These are phyloP conservation scores for Drosophila tristis DNA, from an alignment of 1,140 invertebrate genomes.

Conservation along the genomic window DNA sequence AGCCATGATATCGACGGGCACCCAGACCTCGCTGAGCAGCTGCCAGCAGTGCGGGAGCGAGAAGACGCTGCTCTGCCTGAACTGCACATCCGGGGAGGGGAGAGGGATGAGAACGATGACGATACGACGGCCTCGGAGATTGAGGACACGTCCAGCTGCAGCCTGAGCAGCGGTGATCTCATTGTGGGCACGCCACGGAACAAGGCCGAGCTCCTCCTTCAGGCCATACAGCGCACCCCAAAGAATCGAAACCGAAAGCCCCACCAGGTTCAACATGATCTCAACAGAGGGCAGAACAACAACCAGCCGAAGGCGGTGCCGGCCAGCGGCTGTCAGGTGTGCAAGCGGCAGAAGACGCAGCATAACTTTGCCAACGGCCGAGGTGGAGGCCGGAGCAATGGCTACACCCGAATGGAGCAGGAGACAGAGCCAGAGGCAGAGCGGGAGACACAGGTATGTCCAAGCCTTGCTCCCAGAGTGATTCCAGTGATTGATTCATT, in stretches of 20 bases:
- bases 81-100: slow-evolving; percentile 52
- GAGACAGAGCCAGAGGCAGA: slow-evolving; percentile 9
- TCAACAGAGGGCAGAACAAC: slow-evolving; percentile 53
- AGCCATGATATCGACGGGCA: slow-evolving; percentile 82
- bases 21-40: slow-evolving; percentile 73
- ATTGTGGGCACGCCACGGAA: slow-evolving; percentile 78
- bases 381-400: not conserved
- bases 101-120: slow-evolving; percentile 12
- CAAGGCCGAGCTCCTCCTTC: slow-evolving; percentile 78
- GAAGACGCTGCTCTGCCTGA: slow-evolving; percentile 78
- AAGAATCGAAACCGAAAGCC: slow-evolving; percentile 55
- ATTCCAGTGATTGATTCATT: not conserved
- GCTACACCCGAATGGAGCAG: slow-evolving; percentile 24
- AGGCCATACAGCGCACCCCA: slow-evolving; percentile 83
- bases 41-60: slow-evolving; percentile 78
- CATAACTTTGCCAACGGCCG: slow-evolving; percentile 61
- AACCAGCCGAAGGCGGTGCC: slow-evolving; percentile 45
- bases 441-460: slow-evolving; percentile 10
- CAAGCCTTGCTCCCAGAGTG: not conserved
- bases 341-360: slow-evolving; percentile 83
- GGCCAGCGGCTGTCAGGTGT: slow-evolving; percentile 71
- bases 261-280: slow-evolving; percentile 31
- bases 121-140: slow-evolving; percentile 67
- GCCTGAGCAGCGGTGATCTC: slow-evolving; percentile 71
- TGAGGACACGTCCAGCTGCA: slow-evolving; percentile 69